Percentiles rank a stretch among this genome's conserved stretches.
These are phyloP conservation scores for Ciona savignyi DNA, from an alignment of 23 tunicate species.

Conservation along the genomic window DNA sequence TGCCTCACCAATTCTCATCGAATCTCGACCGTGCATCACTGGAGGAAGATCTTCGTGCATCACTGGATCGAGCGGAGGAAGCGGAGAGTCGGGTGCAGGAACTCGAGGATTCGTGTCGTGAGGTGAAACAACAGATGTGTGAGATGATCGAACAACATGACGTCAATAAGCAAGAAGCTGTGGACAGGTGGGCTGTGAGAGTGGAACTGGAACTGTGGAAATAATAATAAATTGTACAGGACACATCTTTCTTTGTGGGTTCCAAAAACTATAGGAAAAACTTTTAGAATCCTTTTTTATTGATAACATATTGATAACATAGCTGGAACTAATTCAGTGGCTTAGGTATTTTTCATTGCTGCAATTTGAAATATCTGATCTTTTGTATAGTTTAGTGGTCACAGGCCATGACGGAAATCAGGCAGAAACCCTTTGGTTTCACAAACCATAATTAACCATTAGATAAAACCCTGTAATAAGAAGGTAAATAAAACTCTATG, in stretches of 20 bases:
- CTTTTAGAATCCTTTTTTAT: too few relatives aligned
- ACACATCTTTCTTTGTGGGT: too few relatives aligned
- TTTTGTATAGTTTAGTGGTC: too few relatives aligned
- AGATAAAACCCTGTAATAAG: not conserved
- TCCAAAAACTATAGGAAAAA: too few relatives aligned
- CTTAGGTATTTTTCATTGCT: too few relatives aligned
- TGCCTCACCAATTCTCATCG: not conserved
- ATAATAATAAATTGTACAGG: too few relatives aligned
- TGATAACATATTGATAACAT: too few relatives aligned
- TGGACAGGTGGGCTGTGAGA: conserved; percentile 79
- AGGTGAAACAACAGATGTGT: conserved; percentile 74
- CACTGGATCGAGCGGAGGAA: conserved; percentile 42
- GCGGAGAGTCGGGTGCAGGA: conserved; percentile 36
- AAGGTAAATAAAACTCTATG: too few relatives aligned
- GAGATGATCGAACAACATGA: conserved; percentile 85
- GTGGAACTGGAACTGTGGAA: too few relatives aligned
- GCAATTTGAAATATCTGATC: not conserved
- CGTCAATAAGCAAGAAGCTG: conserved; percentile 69
- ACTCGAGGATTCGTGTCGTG: conserved; percentile 45
- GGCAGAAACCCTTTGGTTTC: too few relatives aligned
- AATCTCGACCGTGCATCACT: not conserved
- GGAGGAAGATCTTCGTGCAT: conserved; percentile 42
- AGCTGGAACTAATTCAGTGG: too few relatives aligned
- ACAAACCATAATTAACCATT: not conserved
- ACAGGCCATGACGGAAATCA: too few relatives aligned